These are phyloP conservation scores for Crioceris asparagi DNA, from an alignment of 2,888 invertebrate genomes.

Conservation along the genomic window DNA sequence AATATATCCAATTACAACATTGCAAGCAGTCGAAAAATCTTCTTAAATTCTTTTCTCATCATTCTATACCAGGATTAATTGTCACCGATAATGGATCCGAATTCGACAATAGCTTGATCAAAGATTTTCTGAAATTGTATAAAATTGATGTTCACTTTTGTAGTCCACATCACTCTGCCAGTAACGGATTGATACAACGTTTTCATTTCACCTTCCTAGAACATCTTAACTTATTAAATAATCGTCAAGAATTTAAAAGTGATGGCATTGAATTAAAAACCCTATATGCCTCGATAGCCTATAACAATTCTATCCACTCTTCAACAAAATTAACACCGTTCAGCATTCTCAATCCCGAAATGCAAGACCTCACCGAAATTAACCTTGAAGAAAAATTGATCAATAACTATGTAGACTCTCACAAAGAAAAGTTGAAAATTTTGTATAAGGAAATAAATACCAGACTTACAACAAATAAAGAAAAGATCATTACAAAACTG, in stretches of 20 bases:
- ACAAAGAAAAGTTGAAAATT: background rate
- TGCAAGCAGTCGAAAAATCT: conserved; percentile 4
- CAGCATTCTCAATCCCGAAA: too few species aligned
- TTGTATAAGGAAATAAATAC: background rate
- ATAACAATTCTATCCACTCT: too few species aligned
- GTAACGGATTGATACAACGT: background rate
- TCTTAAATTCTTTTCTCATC: conserved; percentile 5
- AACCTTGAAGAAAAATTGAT: background rate
- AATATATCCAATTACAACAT: conserved; percentile 4
- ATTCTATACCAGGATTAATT: conserved; percentile 6
- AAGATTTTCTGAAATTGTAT: conserved; percentile 4
- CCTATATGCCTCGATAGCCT: too few species aligned
- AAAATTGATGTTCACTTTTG: conserved; percentile 2
- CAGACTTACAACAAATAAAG: background rate
- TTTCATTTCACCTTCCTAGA: conserved; percentile 3
- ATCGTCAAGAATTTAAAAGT: too few species aligned
- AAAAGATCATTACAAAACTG: background rate
- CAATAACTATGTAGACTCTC: background rate
- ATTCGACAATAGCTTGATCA: conserved; percentile 6
- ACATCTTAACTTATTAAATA: conserved; percentile 3
- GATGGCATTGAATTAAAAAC: too few species aligned
- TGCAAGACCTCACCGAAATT: too few species aligned
- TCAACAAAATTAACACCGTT: too few species aligned
- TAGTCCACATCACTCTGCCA: background rate
- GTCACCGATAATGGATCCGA: conserved; percentile 6